phyloP scores from a whole-genome alignment of 2,797 vertebrate genomes.

The Orientallactaga sibirica region DNA sequence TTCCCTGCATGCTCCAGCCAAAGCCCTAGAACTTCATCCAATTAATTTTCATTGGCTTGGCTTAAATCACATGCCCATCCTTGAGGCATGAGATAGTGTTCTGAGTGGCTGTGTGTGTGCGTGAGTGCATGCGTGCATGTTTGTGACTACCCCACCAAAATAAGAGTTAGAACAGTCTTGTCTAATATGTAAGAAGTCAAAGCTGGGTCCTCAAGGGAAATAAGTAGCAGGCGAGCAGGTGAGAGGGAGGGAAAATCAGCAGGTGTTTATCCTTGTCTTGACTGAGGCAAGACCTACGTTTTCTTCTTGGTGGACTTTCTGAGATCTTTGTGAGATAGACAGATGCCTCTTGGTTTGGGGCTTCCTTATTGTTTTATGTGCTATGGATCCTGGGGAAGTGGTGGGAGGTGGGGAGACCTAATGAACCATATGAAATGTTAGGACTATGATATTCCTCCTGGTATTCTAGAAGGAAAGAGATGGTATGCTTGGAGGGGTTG shows the following conservation, averaged over 20 bases:
- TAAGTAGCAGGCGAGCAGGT: background rate
- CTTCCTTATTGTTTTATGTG: background rate
- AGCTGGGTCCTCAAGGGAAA: background rate
- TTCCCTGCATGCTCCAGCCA: background rate
- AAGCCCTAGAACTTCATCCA: constrained; percentile 17
- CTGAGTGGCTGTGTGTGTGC: background rate
- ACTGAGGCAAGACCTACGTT: background rate
- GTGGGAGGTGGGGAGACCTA: background rate
- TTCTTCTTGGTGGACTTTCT: background rate
- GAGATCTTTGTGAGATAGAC: background rate
- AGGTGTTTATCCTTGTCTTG: background rate
- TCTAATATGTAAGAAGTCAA: background rate
- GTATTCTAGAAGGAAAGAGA: constrained; percentile 38
- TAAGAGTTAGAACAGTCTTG: background rate
- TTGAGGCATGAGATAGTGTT: background rate
- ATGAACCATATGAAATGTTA: background rate
- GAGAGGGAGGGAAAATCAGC: background rate
- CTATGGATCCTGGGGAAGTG: background rate
- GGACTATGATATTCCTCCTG: background rate
- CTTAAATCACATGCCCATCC: background rate
- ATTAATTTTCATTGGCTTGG: constrained; percentile 23
- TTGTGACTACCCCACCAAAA: background rate
- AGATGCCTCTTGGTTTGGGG: background rate
- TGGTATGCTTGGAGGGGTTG: background rate
- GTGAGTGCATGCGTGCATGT: background rate